phyloP scores from a whole-genome alignment of 2,888 invertebrate species.

The Amphiduros pacificus region DNA sequence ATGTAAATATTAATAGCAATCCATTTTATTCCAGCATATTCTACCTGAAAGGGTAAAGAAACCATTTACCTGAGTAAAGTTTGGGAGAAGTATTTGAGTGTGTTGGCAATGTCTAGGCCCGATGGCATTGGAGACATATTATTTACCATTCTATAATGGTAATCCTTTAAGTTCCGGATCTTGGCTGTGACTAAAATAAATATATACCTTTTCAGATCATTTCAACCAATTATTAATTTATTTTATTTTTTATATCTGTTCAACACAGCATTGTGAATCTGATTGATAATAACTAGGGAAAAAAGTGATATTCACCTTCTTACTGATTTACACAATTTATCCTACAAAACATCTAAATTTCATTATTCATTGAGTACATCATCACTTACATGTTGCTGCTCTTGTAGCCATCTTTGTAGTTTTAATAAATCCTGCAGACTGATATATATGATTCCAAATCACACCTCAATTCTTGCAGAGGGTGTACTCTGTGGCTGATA shows the following conservation, averaged over 20 bases:
- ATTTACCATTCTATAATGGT: constrained; percentile 88
- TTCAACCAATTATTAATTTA: not conserved
- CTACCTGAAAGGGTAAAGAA: too few species aligned
- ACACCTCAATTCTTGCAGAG: too few species aligned
- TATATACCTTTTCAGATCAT: not conserved
- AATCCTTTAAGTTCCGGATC: constrained; percentile 94
- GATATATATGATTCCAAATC: too few species aligned
- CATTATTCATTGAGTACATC: not conserved
- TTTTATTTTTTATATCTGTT: not conserved
- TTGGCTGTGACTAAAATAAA: constrained; percentile 85
- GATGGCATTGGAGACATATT: constrained; percentile 89
- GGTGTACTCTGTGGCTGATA: too few species aligned
- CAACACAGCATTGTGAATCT: too few species aligned
- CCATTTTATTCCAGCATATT: too few species aligned
- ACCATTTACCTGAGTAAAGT: constrained; percentile 86
- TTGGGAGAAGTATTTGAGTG: constrained; percentile 96
- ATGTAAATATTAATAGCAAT: too few species aligned
- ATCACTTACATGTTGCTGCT: constrained; percentile 86
- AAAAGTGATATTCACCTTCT: too few species aligned
- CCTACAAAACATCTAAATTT: too few species aligned
- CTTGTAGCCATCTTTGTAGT: constrained; percentile 77
- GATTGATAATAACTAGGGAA: too few species aligned
- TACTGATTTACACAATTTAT: too few species aligned
- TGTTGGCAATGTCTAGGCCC: constrained; percentile 94
- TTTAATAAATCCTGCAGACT: not conserved